A percentile compares a stretch with the other conserved stretches of the same genome.
These are phyloP conservation scores for Sandelia bainsii DNA, from an alignment of 2,797 vertebrate genomes.

Conservation along the genomic window DNA sequence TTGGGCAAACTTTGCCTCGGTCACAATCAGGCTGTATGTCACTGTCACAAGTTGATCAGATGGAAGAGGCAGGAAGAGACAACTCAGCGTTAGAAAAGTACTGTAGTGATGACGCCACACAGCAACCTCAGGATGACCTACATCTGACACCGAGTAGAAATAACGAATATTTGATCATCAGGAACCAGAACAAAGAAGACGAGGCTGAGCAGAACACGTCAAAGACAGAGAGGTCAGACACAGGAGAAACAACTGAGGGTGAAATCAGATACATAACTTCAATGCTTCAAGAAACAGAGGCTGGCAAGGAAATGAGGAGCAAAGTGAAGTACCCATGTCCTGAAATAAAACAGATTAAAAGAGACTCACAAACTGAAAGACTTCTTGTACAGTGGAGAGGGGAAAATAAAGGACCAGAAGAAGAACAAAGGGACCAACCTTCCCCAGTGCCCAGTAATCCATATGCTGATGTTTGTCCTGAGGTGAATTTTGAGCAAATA, in stretches of 20 bases:
- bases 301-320: constrained; percentile 6
- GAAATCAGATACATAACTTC: constrained; percentile 2
- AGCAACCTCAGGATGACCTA: constrained; percentile 34
- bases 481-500: constrained; percentile 44
- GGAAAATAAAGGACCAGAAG: constrained; percentile 35
- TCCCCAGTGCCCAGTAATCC: constrained; percentile 30
- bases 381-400: constrained; percentile 77
- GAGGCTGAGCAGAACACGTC: constrained; percentile 6
- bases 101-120: constrained; percentile 21
- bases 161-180: constrained; percentile 24
- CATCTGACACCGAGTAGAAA: constrained; percentile 5
- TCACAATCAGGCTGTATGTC: constrained; percentile 41
- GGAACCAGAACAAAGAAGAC: constrained; percentile 24
- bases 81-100: constrained; percentile 22
- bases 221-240: background rate
- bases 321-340: constrained; percentile 37
- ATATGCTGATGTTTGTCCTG: constrained; percentile 22
- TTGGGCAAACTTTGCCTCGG: constrained; percentile 75
- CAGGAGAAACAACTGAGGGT: constrained; percentile 17
- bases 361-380: constrained; percentile 72
- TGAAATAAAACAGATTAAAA: constrained; percentile 48
- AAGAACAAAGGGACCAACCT: background rate
- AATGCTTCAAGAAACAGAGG: constrained; percentile 19
- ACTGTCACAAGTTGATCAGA: constrained; percentile 40
- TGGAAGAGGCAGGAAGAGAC: constrained; percentile 38